phyloP scores from a whole-genome alignment of 2,797 vertebrate genomes.

The Eospalax fontanierii region DNA sequence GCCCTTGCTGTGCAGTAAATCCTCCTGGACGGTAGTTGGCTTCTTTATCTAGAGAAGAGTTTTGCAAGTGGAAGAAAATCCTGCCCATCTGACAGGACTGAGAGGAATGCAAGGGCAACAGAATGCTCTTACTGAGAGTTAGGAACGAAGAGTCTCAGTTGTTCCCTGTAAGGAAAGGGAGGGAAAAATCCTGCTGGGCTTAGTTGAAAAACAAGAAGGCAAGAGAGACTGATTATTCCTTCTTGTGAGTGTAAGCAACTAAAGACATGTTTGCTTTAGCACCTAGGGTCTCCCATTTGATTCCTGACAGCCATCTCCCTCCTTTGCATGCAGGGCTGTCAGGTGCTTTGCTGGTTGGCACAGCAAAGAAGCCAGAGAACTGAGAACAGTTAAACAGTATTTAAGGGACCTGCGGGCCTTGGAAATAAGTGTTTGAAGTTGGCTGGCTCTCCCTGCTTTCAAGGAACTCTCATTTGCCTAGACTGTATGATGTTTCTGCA shows the following conservation, averaged over 20 bases:
- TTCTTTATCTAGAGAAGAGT: neutral
- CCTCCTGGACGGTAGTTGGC: rapidly evolving
- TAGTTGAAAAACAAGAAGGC: conserved; percentile 76
- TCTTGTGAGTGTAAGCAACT: conserved; percentile 71
- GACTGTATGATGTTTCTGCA: neutral
- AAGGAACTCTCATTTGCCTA: conserved; percentile 26
- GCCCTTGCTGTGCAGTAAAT: rapidly evolving
- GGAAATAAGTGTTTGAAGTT: conserved; percentile 65
- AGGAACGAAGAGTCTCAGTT: neutral
- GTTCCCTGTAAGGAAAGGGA: conserved; percentile 17
- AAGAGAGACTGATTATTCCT: conserved; percentile 42
- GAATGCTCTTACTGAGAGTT: neutral
- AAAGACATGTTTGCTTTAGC: conserved; percentile 77
- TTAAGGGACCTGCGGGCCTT: conserved; percentile 33
- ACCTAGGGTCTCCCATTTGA: conserved; percentile 77
- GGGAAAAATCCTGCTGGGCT: conserved; percentile 72
- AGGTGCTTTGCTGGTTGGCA: neutral
- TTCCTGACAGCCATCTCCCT: conserved; percentile 57
- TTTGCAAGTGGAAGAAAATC: neutral
- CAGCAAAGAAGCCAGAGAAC: neutral
- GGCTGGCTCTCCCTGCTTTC: conserved; percentile 15
- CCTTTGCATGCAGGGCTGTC: conserved; percentile 30
- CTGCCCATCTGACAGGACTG: neutral
- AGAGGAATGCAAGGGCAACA: neutral
- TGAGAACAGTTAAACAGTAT: conserved; percentile 44